Evolutionary conservation across 2,888 invertebrate genomes (phyloP).

Genomic region (Electrophaes corylata): DNA sequence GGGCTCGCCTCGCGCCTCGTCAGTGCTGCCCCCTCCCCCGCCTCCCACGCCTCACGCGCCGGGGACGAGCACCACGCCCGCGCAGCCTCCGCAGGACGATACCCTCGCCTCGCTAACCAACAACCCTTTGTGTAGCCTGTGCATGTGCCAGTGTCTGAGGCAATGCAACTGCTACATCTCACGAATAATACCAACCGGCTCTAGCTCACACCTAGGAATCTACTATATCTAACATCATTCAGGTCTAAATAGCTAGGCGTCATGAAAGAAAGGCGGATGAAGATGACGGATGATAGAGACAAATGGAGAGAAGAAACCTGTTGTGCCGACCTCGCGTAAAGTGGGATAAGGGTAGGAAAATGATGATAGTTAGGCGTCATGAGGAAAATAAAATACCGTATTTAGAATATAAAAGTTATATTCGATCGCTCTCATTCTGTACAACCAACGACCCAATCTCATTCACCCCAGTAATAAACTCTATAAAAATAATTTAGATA

Average conservation of each 20-base stretch:
- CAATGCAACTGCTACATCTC: conserved; percentile 15
- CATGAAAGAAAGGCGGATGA: too few species aligned
- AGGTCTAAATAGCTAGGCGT: too few species aligned
- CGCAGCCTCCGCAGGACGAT: conserved; percentile 70
- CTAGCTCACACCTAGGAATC: conserved; percentile 15
- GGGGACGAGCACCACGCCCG: conserved; percentile 37
- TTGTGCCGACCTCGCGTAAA: too few species aligned
- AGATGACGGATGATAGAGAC: too few species aligned
- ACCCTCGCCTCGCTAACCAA: conserved; percentile 59
- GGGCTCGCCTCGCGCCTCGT: conserved; percentile 31
- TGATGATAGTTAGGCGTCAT: too few species aligned
- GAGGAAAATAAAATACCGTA: conserved; percentile 46
- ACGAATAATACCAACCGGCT: conserved; percentile 28
- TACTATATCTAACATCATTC: background rate
- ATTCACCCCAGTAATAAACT: conserved; percentile 74
- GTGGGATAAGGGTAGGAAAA: too few species aligned
- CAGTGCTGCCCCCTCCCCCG: conserved; percentile 30
- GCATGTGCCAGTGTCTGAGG: too few species aligned
- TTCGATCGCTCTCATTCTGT: conserved; percentile 71
- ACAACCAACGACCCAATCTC: conserved; percentile 57
- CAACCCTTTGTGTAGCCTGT: conserved; percentile 57
- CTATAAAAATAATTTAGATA: conserved; percentile 81
- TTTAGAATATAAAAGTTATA: conserved; percentile 77
- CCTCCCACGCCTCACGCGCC: conserved; percentile 40
- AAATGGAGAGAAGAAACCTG: too few species aligned